Conservation (phyloP, 2,113 vertebrate genomes). For the Stictonetta naevosa region DNA sequence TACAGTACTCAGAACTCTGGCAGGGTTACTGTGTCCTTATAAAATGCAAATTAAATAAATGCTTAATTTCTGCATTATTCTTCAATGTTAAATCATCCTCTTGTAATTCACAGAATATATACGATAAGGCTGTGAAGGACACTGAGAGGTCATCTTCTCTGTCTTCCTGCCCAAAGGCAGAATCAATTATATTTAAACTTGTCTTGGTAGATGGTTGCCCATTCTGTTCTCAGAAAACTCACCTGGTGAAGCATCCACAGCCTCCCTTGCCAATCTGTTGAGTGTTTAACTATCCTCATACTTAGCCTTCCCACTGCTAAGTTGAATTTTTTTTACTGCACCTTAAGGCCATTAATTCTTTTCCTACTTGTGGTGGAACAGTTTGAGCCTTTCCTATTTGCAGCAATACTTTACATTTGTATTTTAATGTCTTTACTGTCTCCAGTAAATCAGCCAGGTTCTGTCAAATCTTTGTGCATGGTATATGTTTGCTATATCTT, state of each 20-base stretch:
- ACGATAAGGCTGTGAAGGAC: not conserved
- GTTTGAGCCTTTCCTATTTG: not conserved
- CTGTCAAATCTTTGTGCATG: not conserved
- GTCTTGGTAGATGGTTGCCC: not conserved
- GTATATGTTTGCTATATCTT: not conserved
- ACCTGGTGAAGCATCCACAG: not conserved
- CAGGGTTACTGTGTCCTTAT: not conserved
- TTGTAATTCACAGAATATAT: not conserved
- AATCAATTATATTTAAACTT: not conserved
- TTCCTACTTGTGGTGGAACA: not conserved
- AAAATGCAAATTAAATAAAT: not conserved
- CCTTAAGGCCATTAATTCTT: not conserved
- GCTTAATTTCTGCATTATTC: not conserved
- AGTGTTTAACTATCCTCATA: not conserved
- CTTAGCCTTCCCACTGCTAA: not conserved
- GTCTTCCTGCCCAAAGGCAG: not conserved
- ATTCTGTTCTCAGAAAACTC: not conserved
- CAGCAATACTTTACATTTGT: not conserved
- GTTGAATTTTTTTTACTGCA: not conserved
- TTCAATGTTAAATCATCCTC: not conserved
- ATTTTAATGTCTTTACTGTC: not conserved
- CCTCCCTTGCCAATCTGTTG: not conserved
- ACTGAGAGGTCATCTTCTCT: not conserved
- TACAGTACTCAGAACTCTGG: not conserved
- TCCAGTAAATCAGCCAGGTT: not conserved